Evolutionary conservation across 35 echinoderm and acorn worm species (phyloP), one percentile per base, ranked within the genome.

Genomic region (Lytechinus variegatus): DNA sequence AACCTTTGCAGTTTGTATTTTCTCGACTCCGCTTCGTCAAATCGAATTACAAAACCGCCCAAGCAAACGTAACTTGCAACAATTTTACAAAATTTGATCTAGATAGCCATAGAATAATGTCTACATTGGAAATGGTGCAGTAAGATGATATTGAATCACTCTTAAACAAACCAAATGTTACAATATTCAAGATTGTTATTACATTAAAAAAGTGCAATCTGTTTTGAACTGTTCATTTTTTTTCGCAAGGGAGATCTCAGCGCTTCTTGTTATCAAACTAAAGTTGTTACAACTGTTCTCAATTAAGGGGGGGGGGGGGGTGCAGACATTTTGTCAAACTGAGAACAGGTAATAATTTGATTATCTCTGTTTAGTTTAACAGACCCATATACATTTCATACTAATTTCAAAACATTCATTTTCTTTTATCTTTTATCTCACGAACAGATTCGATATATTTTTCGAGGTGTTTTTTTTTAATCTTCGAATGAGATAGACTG

Each of bases 11-110:
- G 19, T 79, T 79, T 79, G 19, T 79, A 79, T 79, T 79, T 79
- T 79, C 66, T 79, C 66, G 66, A 24, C 66, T 79, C 66, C 66
- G 66, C 66, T 79, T 79, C 66, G 66, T 24, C 66, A 79, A 79
- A 79, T 79, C 66, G 14, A 79, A 79, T 79, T 79, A 79, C 66
- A 79, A 79, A 71, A 79, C 66, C 66, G 66, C 66, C 66, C 66
- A 79, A 79, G 66, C 66, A 79, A 79, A 79, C 66, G 66, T 79
- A 79, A 79, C 66, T 79, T 79, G 66, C 5, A 79, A 79, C 16
- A 79, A 79, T 79, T 24, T 79, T 24, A 19, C 66, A 24, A 79
- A 79, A 79, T 79, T 79, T 79, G 66, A 24, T 79, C 66, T 16
- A 79, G 66, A n/a, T 79, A 79, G 66, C 66, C 66, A n/a, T 27